Evolutionary conservation across 2,888 invertebrate species (phyloP).

Genomic region (Fragum whitleyi): DNA sequence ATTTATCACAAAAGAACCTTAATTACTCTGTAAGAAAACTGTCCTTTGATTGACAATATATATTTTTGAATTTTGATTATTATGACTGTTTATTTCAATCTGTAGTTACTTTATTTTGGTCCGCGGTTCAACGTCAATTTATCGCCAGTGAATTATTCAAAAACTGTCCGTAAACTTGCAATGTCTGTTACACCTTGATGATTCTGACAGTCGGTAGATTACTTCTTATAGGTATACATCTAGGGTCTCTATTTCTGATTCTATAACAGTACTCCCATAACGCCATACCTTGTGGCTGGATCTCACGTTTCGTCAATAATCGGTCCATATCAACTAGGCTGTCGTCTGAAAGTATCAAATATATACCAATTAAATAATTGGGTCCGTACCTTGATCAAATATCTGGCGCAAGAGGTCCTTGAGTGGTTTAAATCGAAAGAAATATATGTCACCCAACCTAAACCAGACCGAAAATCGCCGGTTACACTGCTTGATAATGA

Average conservation of each 20-base stretch:
- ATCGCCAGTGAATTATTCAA: too few species aligned
- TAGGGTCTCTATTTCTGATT: neutral
- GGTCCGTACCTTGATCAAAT: neutral
- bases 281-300: neutral
- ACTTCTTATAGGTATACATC: neutral
- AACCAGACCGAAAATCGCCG: neutral
- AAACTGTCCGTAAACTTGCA: too few species aligned
- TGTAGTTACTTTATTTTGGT: too few species aligned
- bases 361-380: too few species aligned
- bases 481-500: neutral
- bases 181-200: neutral
- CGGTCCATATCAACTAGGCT: neutral
- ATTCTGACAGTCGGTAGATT: neutral
- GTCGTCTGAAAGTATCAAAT: neutral
- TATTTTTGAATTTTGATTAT: too few species aligned
- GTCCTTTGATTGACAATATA: too few species aligned
- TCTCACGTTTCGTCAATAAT: neutral
- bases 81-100: too few species aligned
- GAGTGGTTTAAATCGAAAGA: neutral
- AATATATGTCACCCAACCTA: neutral
- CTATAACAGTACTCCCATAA: constrained; percentile 4
- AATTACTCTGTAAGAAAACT: too few species aligned
- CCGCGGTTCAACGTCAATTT: too few species aligned
- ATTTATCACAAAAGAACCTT: too few species aligned
- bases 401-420: neutral